Evolutionary conservation across 92 coral and sea anemone genomes (phyloP).

Genomic region (Hydrozoanthus gracilis): DNA sequence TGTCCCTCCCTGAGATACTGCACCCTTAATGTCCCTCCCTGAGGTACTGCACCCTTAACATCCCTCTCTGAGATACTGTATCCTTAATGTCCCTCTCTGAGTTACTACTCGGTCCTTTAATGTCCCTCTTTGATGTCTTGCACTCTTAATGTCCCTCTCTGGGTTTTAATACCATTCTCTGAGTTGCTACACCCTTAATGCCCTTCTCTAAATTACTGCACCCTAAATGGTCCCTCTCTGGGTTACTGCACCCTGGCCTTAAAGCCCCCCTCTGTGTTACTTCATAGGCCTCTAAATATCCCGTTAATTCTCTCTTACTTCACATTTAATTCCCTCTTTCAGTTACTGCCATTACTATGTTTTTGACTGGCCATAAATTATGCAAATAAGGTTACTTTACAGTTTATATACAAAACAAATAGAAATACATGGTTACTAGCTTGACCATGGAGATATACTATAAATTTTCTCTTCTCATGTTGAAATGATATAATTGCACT

Average conservation of each 20-base stretch:
- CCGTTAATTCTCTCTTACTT: not conserved
- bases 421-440: too few species aligned
- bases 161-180: not conserved
- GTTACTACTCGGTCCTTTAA: too few species aligned
- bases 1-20: not conserved
- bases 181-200: not conserved
- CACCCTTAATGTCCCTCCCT: not conserved
- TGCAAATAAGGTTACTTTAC: too few species aligned
- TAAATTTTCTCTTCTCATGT: too few species aligned
- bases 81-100: too few species aligned
- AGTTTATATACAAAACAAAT: too few species aligned
- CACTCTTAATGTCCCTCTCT: too few species aligned
- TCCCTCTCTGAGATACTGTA: not conserved
- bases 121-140: too few species aligned
- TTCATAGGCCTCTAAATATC: not conserved
- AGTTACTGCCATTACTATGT: too few species aligned
- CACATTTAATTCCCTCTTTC: not conserved
- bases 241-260: not conserved
- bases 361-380: too few species aligned
- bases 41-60: not conserved
- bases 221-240: not conserved
- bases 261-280: not conserved
- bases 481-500: too few species aligned
- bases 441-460: too few species aligned
- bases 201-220: not conserved